These are phyloP conservation scores for Dicrostonyx torquatus DNA, from an alignment of 2,797 vertebrate genomes.

Conservation along the genomic window DNA sequence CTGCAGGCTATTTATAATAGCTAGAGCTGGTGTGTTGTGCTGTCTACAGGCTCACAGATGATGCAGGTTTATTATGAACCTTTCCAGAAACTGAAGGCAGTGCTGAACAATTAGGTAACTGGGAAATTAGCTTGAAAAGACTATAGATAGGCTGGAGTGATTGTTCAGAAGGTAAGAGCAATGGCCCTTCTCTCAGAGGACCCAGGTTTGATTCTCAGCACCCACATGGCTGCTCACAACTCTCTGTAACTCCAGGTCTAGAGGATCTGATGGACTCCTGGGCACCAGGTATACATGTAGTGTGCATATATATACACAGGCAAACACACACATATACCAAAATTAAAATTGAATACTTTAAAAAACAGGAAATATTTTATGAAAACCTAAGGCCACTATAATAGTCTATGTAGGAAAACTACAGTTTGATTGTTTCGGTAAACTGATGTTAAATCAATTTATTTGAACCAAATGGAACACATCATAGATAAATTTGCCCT, in stretches of 20 bases:
- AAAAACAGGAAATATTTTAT: conserved; percentile 12
- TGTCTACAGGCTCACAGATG: not conserved
- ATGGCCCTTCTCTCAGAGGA: not conserved
- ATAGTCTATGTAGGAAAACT: conserved; percentile 24
- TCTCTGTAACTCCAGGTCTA: not conserved
- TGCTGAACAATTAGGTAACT: conserved; percentile 6
- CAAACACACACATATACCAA: not conserved
- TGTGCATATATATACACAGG: not conserved
- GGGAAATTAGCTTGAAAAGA: not conserved
- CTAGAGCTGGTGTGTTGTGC: not conserved
- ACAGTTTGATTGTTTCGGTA: not conserved
- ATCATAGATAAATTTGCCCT: not conserved
- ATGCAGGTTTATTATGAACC: not conserved
- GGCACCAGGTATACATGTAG: not conserved
- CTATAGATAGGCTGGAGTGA: not conserved
- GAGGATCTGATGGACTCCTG: not conserved
- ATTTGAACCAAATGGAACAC: conserved; percentile 27
- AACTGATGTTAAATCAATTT: conserved; percentile 4
- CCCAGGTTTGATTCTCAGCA: not conserved
- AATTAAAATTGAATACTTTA: not conserved
- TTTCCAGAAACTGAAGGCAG: conserved; percentile 37
- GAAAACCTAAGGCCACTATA: conserved; percentile 22
- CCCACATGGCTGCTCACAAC: not conserved
- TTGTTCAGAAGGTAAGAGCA: not conserved
- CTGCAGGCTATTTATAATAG: not conserved